Percentiles rank a stretch among this genome's conserved stretches.
Conservation (phyloP, 2,797 vertebrate species). For the Erithacus rubecula region DNA sequence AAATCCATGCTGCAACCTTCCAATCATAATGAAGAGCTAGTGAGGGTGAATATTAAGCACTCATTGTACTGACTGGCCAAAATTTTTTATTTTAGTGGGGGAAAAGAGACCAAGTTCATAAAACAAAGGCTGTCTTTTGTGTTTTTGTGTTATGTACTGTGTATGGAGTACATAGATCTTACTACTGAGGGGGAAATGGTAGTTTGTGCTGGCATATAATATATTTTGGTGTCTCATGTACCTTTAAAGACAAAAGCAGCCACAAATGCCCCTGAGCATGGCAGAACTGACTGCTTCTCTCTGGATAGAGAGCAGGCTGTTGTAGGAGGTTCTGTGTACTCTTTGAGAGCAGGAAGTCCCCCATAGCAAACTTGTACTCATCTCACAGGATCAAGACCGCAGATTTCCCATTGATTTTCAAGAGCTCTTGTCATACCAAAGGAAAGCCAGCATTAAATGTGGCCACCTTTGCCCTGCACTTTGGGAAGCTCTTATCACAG, state of each 20-base stretch:
- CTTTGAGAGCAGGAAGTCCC: not conserved
- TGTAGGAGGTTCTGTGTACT: not conserved
- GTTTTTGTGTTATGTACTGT: not conserved
- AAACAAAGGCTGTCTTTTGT: not conserved
- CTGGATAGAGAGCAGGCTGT: not conserved
- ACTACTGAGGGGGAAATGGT: not conserved
- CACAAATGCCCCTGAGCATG: not conserved
- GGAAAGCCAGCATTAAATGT: not conserved
- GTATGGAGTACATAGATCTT: not conserved
- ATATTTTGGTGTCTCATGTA: not conserved
- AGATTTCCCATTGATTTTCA: constrained; percentile 36
- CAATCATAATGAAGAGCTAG: not conserved
- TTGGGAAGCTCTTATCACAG: not conserved
- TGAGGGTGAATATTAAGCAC: not conserved
- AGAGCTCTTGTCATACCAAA: constrained; percentile 51
- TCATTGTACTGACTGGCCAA: not conserved
- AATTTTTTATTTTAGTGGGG: not conserved
- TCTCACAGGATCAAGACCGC: not conserved
- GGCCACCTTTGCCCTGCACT: not conserved
- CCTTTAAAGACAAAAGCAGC: not conserved
- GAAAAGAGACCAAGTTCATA: not conserved
- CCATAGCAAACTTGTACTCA: not conserved
- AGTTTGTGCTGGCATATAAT: not conserved
- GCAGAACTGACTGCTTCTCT: not conserved
- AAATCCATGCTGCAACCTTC: not conserved